These are phyloP conservation scores for Chionodraco myersi DNA, from an alignment of 2,113 vertebrate species.

Conservation along the genomic window DNA sequence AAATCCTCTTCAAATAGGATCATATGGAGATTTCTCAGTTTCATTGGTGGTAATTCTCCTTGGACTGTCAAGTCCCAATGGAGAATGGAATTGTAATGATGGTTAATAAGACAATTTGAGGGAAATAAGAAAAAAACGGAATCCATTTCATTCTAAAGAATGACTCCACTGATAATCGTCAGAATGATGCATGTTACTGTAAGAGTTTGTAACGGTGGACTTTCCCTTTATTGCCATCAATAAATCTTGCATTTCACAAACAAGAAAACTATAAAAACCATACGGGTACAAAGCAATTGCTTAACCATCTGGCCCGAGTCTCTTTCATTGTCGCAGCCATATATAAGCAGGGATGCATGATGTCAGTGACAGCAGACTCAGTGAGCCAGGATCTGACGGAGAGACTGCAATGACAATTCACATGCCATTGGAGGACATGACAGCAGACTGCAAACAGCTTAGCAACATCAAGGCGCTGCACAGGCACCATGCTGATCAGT, in stretches of 20 bases:
- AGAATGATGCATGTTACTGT: background rate
- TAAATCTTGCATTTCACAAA: background rate
- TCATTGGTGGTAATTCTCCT: background rate
- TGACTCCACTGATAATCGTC: background rate
- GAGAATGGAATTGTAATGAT: background rate
- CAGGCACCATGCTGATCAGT: conserved; percentile 52
- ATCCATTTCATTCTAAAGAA: background rate
- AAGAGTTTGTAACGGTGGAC: background rate
- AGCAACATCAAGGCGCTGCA: conserved; percentile 52
- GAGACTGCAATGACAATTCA: conserved; percentile 21
- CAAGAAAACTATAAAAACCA: conserved; percentile 4
- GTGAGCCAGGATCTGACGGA: conserved; percentile 27
- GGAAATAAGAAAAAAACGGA: background rate
- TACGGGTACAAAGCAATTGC: conserved; percentile 12
- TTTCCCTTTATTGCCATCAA: background rate
- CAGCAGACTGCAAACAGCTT: conserved; percentile 65
- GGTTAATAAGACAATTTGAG: background rate
- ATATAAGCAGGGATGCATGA: conserved; percentile 39
- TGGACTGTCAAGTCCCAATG: background rate
- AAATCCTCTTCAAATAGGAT: background rate
- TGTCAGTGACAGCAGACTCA: conserved; percentile 38
- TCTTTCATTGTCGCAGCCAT: conserved; percentile 10
- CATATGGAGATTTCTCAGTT: background rate
- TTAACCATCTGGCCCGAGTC: conserved; percentile 34
- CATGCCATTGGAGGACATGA: conserved; percentile 46